Evolutionary conservation across 2,888 invertebrate species (phyloP), one percentile per base, ranked within the genome.

Genomic region (Osmoderma eremita): DNA sequence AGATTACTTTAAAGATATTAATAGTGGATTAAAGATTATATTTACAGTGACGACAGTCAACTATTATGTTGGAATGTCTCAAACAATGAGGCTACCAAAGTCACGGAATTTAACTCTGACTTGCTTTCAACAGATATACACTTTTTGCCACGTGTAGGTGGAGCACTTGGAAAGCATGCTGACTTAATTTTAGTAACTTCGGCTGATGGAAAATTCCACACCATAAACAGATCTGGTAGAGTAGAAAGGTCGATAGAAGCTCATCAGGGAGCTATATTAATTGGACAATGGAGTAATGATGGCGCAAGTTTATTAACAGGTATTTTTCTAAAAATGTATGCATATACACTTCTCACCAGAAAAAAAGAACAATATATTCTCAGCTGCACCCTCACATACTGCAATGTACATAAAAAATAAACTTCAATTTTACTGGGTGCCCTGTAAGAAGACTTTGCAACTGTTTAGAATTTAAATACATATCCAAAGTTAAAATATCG

Each of bases 251-350:
- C 88, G 70, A 91, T 98, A 0, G 92, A 93, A 45, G 98, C 96
- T 15, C 99, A 99, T 79, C 90, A 91, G 78, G 91, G 96, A 1
- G 97, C 98, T 10, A 92, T 95, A 67, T 86, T 97, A 18, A 88
- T 91, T 56, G 94, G 94, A 0, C 89, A 92, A 76, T 99, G 98
- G 98, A 96, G 95, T 81, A 91, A 91, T 63, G 98, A 98, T 83
- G 98, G 97, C 2, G 91, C 95, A 24, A 94, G 97, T n/a, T 86
- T 99, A 50, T 84, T 97, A 12, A 97, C 95, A 77, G 91, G 94
- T 92, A 81, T 70, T 39, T 13, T n/a, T n/a, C n/a, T n/a, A n/a
- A 30, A 30, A 30, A 30, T 30, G 30, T 18, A 45, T n/a, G n/a
- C n/a, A n/a, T n/a, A n/a, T n/a, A n/a, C n/a, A n/a, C n/a, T n/a